Percentiles rank a stretch among this genome's conserved stretches.
Evolutionary conservation across 2,888 invertebrate species (phyloP).

Genomic region (Rhyacophila evoluta): DNA sequence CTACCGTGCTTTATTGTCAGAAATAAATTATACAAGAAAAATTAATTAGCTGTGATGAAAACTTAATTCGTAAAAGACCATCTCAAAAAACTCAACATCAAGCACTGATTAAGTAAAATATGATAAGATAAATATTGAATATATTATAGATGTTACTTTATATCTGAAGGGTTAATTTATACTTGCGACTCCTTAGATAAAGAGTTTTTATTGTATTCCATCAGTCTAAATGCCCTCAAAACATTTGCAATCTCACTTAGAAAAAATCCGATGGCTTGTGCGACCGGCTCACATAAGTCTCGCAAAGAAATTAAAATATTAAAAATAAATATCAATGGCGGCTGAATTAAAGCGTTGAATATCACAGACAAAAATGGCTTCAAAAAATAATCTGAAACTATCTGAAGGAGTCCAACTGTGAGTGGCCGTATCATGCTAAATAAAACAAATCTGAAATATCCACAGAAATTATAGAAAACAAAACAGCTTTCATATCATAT

Average conservation of each 20-base stretch:
- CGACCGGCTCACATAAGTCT: slow-evolving; percentile 73
- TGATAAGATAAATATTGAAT: too few species aligned
- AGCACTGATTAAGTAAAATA: too few species aligned
- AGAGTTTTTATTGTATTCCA: slow-evolving; percentile 20
- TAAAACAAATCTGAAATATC: slow-evolving; percentile 65
- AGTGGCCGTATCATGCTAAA: slow-evolving; percentile 72
- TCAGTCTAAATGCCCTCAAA: slow-evolving; percentile 35
- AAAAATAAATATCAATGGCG: slow-evolving; percentile 74
- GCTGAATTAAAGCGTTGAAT: slow-evolving; percentile 77
- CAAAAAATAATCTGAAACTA: slow-evolving; percentile 75
- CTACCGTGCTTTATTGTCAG: not conserved
- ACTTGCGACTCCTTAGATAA: not conserved
- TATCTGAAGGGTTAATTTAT: not conserved
- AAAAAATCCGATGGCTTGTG: slow-evolving; percentile 70
- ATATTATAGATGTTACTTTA: too few species aligned
- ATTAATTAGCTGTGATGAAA: not conserved
- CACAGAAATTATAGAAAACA: too few species aligned
- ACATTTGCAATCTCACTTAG: slow-evolving; percentile 35
- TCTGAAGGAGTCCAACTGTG: slow-evolving; percentile 72
- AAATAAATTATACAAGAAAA: not conserved
- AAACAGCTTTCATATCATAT: too few species aligned
- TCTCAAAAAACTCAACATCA: too few species aligned
- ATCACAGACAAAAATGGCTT: slow-evolving; percentile 75
- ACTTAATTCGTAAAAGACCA: too few species aligned
- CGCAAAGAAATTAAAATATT: slow-evolving; percentile 73